These are phyloP conservation scores for Coregonus ussuriensis DNA, from an alignment of 2,797 vertebrate genomes.

Conservation along the genomic window DNA sequence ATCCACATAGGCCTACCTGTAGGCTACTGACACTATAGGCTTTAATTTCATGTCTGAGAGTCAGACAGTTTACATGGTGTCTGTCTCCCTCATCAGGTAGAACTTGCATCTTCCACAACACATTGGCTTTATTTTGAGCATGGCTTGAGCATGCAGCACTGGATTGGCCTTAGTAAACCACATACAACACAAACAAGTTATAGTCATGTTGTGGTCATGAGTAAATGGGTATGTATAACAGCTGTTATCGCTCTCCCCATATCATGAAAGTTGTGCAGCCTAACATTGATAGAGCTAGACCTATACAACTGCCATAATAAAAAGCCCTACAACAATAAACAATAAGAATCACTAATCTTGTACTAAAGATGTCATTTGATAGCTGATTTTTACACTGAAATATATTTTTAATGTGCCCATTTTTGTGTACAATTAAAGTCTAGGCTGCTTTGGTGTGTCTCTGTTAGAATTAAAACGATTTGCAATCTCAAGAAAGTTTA, in stretches of 20 bases:
- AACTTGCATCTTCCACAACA: neutral
- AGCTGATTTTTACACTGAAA: neutral
- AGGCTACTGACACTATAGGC: neutral
- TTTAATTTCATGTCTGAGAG: neutral
- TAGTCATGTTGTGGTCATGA: neutral
- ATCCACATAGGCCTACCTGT: neutral
- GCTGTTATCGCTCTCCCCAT: neutral
- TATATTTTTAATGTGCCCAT: neutral
- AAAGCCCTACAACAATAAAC: neutral
- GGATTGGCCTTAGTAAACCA: neutral
- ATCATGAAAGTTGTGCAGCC: neutral
- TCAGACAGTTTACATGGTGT: neutral
- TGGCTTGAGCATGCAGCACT: neutral
- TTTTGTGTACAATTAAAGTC: too few relatives aligned
- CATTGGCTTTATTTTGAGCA: neutral
- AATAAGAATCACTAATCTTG: neutral
- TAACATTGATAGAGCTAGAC: neutral
- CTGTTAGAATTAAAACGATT: neutral
- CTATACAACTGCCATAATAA: neutral
- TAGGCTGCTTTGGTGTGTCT: neutral
- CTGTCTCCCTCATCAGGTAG: neutral
- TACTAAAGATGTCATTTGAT: neutral
- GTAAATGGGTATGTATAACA: neutral
- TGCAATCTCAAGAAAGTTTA: neutral
- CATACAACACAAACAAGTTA: neutral